phyloP scores from a whole-genome alignment of 2,113 vertebrate genomes.

The Mus pahari region DNA sequence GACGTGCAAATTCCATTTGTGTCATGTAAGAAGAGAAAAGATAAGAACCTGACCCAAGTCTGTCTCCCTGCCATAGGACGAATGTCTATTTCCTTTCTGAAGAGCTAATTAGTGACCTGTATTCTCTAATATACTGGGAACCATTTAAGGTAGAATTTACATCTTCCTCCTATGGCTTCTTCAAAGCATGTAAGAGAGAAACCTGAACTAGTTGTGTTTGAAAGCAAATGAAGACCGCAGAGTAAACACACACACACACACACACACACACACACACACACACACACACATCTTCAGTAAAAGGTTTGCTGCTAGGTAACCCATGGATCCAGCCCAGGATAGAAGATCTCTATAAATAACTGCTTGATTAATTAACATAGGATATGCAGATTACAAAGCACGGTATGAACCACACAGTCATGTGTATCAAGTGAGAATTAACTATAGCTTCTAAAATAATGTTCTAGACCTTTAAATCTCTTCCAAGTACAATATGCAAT shows the following conservation, averaged over 20 bases:
- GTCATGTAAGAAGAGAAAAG: neutral
- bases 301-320: neutral
- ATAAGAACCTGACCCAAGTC: neutral
- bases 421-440: neutral
- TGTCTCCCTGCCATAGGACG: neutral
- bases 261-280: neutral
- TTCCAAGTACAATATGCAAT: neutral
- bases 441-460: neutral
- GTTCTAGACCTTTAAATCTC: neutral
- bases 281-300: neutral
- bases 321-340: neutral
- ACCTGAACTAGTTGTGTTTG: neutral
- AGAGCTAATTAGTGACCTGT: neutral
- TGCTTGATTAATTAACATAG: neutral
- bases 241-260: neutral
- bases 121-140: neutral
- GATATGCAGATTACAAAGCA: neutral
- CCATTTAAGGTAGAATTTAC: neutral
- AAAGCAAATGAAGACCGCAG: neutral
- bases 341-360: neutral
- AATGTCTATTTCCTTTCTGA: neutral
- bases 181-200: neutral
- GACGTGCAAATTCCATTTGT: neutral
- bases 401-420: neutral
- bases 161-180: neutral